Conservation (phyloP, 2,888 invertebrate genomes). For the Colostygia pectinataria region DNA sequence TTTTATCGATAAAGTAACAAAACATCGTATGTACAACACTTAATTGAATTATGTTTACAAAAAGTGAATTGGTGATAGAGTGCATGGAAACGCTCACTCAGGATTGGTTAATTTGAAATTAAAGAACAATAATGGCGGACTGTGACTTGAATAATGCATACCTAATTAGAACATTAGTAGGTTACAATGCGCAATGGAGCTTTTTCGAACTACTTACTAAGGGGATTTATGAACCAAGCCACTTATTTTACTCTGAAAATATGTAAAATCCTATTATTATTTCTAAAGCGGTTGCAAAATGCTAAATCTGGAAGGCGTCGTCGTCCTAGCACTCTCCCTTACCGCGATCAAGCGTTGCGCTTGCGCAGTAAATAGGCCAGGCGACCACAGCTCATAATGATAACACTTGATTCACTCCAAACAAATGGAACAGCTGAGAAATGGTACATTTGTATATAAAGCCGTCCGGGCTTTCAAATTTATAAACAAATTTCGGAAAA, state of each 20-base stretch:
- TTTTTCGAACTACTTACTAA: too few species aligned
- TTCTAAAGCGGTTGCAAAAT: conserved; percentile 8
- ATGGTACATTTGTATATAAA: too few species aligned
- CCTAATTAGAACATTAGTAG: conserved; percentile 16
- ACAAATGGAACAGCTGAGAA: too few species aligned
- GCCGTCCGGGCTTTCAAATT: too few species aligned
- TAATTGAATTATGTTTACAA: conserved; percentile 79
- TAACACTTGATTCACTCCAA: not conserved
- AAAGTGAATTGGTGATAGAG: conserved; percentile 30
- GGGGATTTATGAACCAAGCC: too few species aligned
- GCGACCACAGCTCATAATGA: conserved; percentile 4
- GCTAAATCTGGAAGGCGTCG: conserved; percentile 10
- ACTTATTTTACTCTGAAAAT: too few species aligned
- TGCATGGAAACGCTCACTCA: conserved; percentile 23
- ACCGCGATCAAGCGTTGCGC: conserved; percentile 10
- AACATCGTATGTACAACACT: conserved; percentile 37
- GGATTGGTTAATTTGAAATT: conserved; percentile 60
- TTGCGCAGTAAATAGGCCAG: conserved; percentile 22
- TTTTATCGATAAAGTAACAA: conserved; percentile 51
- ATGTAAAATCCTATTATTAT: not conserved
- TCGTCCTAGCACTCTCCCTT: conserved; percentile 18
- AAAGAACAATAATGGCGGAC: conserved; percentile 69
- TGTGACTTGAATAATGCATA: conserved; percentile 9
- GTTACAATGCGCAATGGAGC: too few species aligned
- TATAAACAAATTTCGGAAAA: too few species aligned